Evolutionary conservation across 2,113 vertebrate genomes (phyloP), one percentile per base, ranked within the genome.

Genomic region (Tichodroma muraria): DNA sequence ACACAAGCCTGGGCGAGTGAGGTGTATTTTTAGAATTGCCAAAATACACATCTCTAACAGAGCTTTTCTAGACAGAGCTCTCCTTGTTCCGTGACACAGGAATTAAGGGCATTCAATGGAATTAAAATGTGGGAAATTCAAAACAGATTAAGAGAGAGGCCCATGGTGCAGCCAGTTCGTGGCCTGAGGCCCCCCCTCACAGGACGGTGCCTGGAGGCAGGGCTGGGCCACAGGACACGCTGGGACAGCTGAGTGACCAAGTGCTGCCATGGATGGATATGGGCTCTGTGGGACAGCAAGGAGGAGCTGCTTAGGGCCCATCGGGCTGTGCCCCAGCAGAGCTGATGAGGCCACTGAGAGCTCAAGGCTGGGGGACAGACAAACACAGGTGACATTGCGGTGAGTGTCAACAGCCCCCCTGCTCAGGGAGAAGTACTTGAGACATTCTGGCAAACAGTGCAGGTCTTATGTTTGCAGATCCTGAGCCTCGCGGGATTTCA

Each of bases 1-100:
- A 0, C 80, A 91, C 87, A 44, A 92, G 86, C 85, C 75, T 42
- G 79, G 37, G 68, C 12, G 0, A 90, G 85, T 0, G 2, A 91
- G 90, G 77, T 83, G 35, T 97, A 96, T 95, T 97, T 96, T 97
- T 96, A 96, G 95, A 66, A 66, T 68, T 91, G 85, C 93, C 92
- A 88, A 96, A 95, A 95, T 80, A 44, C 49, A 35, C 1, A 0
- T 63, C 72, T 71, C 70, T 27, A 56, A 52, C 57, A 37, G n/a
- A 80, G 87, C 79, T 64, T 28, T 65, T 57, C 56, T 19, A 17
- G 18, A 83, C 94, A 91, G 47, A 85, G 71, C 69, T 59, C 56
- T 63, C 72, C 85, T 85, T 88, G 85, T 90, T 85, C 61, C 1
- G 0, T 4, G 33, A 61, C 80, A 75, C 11, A 9, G 85, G 89